A percentile compares a stretch with the other conserved stretches of the same genome.
These are phyloP conservation scores for Leiothrix lutea DNA, from an alignment of 2,113 vertebrate species.

Conservation along the genomic window DNA sequence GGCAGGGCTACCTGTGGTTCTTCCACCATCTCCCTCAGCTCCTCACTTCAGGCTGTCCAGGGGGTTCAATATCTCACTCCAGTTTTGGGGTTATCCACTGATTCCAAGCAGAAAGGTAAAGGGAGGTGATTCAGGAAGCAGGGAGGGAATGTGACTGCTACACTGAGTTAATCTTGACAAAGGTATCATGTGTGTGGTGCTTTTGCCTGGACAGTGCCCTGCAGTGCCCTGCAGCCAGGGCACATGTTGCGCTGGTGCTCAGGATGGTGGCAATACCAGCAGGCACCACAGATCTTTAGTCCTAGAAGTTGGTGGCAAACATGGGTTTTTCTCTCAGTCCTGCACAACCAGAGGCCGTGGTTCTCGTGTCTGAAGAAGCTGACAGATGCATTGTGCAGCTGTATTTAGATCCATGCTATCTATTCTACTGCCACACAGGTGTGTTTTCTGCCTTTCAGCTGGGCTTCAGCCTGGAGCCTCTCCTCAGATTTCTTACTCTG, in stretches of 20 bases:
- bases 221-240: neutral
- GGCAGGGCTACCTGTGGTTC: neutral
- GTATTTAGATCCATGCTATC: rapidly evolving
- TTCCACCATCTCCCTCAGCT: neutral
- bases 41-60: neutral
- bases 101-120: neutral
- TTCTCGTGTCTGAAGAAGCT: neutral
- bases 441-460: neutral
- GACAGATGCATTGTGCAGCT: neutral
- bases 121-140: neutral
- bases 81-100: neutral
- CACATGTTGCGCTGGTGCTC: neutral
- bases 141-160: neutral
- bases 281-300: rapidly evolving
- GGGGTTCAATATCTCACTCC: neutral
- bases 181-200: rapidly evolving
- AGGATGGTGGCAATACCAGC: neutral
- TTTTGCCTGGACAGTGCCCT: neutral
- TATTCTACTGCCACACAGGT: neutral
- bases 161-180: neutral
- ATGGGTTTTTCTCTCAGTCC: neutral
- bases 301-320: rapidly evolving
- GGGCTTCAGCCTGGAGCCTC: neutral
- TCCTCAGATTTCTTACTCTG: neutral
- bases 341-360: rapidly evolving